Evolutionary conservation across 2,113 vertebrate genomes (phyloP).

Genomic region (Myiagra hebetior): DNA sequence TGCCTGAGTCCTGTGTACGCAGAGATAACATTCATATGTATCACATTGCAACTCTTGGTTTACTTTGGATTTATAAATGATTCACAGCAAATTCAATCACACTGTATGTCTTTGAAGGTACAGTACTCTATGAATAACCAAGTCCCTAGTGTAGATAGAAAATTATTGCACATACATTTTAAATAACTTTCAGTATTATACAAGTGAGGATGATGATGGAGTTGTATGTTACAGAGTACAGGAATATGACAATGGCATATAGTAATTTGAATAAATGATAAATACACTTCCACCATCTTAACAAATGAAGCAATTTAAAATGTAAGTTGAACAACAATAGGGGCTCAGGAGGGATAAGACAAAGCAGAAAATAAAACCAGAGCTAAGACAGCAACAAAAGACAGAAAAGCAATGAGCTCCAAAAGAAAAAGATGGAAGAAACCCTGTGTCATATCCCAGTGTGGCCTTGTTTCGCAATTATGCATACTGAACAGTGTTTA

Average conservation of each 20-base stretch:
- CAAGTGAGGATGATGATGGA: not conserved
- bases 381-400: not conserved
- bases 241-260: not conserved
- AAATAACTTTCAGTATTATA: slow-evolving; percentile 7
- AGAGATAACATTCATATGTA: not conserved
- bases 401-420: not conserved
- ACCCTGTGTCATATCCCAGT: not conserved
- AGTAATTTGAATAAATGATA: not conserved
- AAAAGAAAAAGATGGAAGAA: not conserved
- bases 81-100: slow-evolving; percentile 45
- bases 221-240: not conserved
- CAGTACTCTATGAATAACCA: slow-evolving; percentile 25
- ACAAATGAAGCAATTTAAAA: not conserved
- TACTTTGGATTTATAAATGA: slow-evolving; percentile 62
- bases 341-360: not conserved
- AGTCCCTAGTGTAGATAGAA: not conserved
- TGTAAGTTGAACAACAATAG: not conserved
- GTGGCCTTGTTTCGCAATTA: not conserved
- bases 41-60: slow-evolving; percentile 23
- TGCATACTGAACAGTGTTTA: not conserved
- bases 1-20: not conserved
- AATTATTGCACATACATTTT: slow-evolving; percentile 15
- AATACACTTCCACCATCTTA: not conserved
- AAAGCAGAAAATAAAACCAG: not conserved
- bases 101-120: slow-evolving; percentile 16